Conservation (phyloP, 2,888 invertebrate genomes). For the Oeneis ivallda region DNA sequence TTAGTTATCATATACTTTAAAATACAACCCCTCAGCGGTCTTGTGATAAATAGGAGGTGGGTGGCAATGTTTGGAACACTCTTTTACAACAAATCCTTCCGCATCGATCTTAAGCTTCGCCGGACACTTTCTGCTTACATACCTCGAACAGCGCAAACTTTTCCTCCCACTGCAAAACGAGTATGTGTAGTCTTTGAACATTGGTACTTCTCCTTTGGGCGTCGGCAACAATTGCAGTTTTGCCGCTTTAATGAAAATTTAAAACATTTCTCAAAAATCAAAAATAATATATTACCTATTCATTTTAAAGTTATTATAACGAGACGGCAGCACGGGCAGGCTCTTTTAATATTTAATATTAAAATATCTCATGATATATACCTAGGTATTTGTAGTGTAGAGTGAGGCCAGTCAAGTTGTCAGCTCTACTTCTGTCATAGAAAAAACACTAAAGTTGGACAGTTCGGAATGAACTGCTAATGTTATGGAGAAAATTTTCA, state of each 20-base stretch:
- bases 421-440: too few species aligned
- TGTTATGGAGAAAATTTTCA: too few species aligned
- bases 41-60: conserved; percentile 36
- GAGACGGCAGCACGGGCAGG: too few species aligned
- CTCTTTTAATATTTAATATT: too few species aligned
- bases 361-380: too few species aligned
- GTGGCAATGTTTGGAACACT: conserved; percentile 38
- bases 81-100: conserved; percentile 31
- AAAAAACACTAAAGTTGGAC: too few species aligned
- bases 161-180: conserved; percentile 26
- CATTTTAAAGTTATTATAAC: too few species aligned
- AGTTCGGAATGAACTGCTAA: too few species aligned
- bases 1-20: conserved; percentile 12
- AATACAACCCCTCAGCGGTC: conserved; percentile 29
- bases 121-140: conserved; percentile 36
- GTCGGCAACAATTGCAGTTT: conserved; percentile 13
- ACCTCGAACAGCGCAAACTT: conserved; percentile 42
- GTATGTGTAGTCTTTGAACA: conserved; percentile 5
- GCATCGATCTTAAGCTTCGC: conserved; percentile 41
- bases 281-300: too few species aligned
- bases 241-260: neutral
- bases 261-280: too few species aligned
- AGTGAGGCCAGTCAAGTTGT: too few species aligned
- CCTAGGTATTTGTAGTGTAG: too few species aligned
- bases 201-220: neutral